These are phyloP conservation scores for Acromyrmex heyeri DNA, from an alignment of 1,140 invertebrate genomes.

Conservation along the genomic window DNA sequence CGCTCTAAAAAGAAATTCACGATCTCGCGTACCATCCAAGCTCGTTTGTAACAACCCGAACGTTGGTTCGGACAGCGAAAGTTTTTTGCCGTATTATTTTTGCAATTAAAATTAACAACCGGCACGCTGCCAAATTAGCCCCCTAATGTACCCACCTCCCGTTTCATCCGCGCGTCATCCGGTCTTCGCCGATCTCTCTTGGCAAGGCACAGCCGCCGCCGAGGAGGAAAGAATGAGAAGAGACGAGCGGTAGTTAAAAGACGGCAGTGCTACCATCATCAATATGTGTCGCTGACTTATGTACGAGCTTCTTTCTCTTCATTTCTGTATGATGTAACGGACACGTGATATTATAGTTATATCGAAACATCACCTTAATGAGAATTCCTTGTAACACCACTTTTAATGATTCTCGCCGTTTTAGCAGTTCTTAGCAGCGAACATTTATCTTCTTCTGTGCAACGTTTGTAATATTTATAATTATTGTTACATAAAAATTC, in stretches of 20 bases:
- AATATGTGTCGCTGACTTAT: slow-evolving; percentile 74
- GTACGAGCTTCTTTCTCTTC: slow-evolving; percentile 70
- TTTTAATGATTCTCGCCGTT: slow-evolving; percentile 60
- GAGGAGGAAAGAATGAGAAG: slow-evolving; percentile 33
- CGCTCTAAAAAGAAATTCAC: slow-evolving; percentile 54
- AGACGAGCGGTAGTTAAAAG: slow-evolving; percentile 63
- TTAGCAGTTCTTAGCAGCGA: slow-evolving; percentile 51
- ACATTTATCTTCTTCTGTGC: slow-evolving; percentile 44
- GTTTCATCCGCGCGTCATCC: slow-evolving; percentile 66
- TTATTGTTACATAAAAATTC: background rate
- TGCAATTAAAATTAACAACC: slow-evolving; percentile 85
- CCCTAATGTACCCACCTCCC: slow-evolving; percentile 80
- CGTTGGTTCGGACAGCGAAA: slow-evolving; percentile 59
- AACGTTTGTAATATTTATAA: slow-evolving; percentile 14
- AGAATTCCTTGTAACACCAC: slow-evolving; percentile 60
- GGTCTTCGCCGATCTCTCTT: slow-evolving; percentile 69
- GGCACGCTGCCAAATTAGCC: slow-evolving; percentile 85
- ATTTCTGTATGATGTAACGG: slow-evolving; percentile 69
- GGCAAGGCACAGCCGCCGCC: slow-evolving; percentile 48
- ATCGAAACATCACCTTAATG: slow-evolving; percentile 64
- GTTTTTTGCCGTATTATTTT: slow-evolving; percentile 81
- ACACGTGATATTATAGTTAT: slow-evolving; percentile 63
- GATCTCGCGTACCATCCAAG: slow-evolving; percentile 46
- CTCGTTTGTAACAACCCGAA: slow-evolving; percentile 63
- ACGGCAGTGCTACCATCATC: slow-evolving; percentile 69